Percentiles rank a stretch among this genome's conserved stretches.
Evolutionary conservation across 2,797 vertebrate species (phyloP).

Genomic region (Todus mexicanus): DNA sequence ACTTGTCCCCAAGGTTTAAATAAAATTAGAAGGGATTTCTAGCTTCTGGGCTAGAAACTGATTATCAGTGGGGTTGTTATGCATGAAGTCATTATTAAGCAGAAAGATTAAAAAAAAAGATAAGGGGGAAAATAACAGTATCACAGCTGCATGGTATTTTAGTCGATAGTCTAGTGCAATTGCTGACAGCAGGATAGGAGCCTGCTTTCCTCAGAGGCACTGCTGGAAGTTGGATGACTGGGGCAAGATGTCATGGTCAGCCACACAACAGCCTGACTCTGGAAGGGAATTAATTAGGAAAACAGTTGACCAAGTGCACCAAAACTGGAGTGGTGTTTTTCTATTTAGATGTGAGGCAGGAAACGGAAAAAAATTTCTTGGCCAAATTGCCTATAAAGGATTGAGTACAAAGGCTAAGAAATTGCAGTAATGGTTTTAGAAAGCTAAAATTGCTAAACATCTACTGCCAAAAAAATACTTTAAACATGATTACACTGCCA

Average conservation of each 20-base stretch:
- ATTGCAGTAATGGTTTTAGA: not conserved
- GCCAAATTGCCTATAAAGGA: not conserved
- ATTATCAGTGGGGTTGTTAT: not conserved
- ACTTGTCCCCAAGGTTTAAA: not conserved
- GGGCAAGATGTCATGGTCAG: not conserved
- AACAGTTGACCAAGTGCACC: not conserved
- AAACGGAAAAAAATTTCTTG: not conserved
- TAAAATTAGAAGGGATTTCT: not conserved
- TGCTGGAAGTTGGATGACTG: not conserved
- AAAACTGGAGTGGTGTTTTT: not conserved
- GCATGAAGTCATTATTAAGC: not conserved
- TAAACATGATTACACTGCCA: not conserved
- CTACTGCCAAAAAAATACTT: not conserved
- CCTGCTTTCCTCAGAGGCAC: not conserved
- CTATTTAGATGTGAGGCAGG: not conserved
- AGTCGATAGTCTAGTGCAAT: not conserved
- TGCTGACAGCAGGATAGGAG: not conserved
- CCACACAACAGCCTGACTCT: not conserved
- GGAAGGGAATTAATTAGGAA: not conserved
- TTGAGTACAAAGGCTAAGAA: not conserved
- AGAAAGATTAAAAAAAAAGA: not conserved
- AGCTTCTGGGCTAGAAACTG: not conserved
- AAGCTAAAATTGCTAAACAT: not conserved
- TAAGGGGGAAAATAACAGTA: not conserved
- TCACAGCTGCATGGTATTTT: not conserved